Evolutionary conservation across 2,888 invertebrate species (phyloP), one percentile per base, ranked within the genome.

Genomic region (Athalia circularis): DNA sequence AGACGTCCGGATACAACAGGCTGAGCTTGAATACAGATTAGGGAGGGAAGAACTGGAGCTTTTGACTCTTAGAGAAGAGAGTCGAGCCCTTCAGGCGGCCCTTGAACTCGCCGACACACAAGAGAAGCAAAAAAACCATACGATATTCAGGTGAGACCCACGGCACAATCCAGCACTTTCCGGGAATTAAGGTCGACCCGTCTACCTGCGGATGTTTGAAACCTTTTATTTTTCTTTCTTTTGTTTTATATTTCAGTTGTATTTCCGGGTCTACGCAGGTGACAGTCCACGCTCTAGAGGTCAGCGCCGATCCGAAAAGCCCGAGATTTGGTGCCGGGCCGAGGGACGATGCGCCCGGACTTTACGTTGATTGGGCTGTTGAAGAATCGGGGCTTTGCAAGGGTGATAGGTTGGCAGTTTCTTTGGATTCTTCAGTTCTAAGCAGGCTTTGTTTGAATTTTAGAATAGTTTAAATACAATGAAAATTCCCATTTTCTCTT

Each of bases 11-110:
- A 97, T 97, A 88, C 95, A 96, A 86, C 97, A 97, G 88, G 97
- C 97, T 0, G 97, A 97, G 90, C 91, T 97, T 84, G 97, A 97
- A 88, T 97, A 97, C 90, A 95, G 96, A 88, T 91, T 97, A 82
- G 97, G 97, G 0, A 93, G 97, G 65, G 97, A 97, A 90, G 97
- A 97, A 91, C 91, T 97, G 82, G 96, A 97, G 90, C 92, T 97
- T 86, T 91, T 97, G 82, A 96, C 96, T 67, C 92, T 97, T 84
- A 93, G 96, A 82, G 97, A 97, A 91, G 97, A 97, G 91, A 95
- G 94, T 78, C 93, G 96, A 78, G 94, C 95, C 72, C 92, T 97
- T 29, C 94, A 95, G 86, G 92, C 95, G n/a, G 94, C 95, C 80
- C 92, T 97, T 80, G 96, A 97, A 85, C 88, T 91, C 87, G 87